Conservation (phyloP, 2,888 invertebrate genomes). For the Drosophila mercatorum region DNA sequence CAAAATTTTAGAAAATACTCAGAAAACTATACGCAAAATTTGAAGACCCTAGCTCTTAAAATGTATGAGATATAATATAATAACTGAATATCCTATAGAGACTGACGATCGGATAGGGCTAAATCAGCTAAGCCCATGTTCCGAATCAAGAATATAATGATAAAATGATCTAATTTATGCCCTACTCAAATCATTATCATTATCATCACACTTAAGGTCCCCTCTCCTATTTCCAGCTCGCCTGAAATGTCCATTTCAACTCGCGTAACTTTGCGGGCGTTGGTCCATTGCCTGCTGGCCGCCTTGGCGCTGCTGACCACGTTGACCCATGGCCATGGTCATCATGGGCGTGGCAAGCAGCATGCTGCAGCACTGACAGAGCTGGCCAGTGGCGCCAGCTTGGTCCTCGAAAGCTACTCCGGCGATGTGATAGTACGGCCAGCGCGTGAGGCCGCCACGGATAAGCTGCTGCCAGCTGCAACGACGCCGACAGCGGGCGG, state of each 20-base stretch:
- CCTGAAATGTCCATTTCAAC: slow-evolving; percentile 57
- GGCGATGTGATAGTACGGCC: slow-evolving; percentile 71
- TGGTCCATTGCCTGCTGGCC: slow-evolving; percentile 50
- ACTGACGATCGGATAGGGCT: too few species aligned
- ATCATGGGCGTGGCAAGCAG: slow-evolving; percentile 40
- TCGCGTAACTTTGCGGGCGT: slow-evolving; percentile 19
- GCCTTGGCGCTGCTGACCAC: slow-evolving; percentile 51
- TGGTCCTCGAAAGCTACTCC: slow-evolving; percentile 58
- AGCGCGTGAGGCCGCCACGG: slow-evolving; percentile 49
- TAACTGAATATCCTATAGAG: too few species aligned
- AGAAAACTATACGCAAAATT: too few species aligned
- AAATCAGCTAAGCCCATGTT: too few species aligned
- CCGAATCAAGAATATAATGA: too few species aligned
- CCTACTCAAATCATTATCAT: too few species aligned
- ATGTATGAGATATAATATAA: too few species aligned
- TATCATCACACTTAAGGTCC: neutral
- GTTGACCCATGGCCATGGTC: slow-evolving; percentile 49
- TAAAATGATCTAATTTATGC: too few species aligned
- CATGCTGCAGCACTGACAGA: slow-evolving; percentile 23
- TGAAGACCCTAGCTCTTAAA: too few species aligned
- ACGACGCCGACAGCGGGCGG: slow-evolving; percentile 12
- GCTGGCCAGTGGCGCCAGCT: slow-evolving; percentile 49
- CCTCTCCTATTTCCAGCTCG: neutral
- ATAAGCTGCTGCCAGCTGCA: slow-evolving; percentile 9
- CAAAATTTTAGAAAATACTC: too few species aligned